Evolutionary conservation across 2,113 vertebrate genomes (phyloP), one percentile per base, ranked within the genome.

Genomic region (Calidris pygmaea): DNA sequence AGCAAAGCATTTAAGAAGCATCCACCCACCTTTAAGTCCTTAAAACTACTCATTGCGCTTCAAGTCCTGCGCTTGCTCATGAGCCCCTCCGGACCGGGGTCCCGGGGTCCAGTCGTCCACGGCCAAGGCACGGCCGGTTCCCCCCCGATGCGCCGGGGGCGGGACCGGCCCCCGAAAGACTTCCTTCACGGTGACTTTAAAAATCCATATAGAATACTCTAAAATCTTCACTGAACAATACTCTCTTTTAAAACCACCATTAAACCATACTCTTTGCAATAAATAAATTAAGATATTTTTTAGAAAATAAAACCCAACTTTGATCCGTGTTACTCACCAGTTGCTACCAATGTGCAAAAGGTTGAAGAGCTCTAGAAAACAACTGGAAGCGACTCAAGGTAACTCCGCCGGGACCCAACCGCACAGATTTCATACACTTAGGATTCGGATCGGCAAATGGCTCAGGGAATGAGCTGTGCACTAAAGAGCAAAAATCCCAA

Each of bases 121-220:
- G 60, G 74, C 50, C 47, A 6, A 76, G 30, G 79, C 63, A 20
- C 4, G 6, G 21, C 67, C 60, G 2, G 48, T 26, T 41, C 76
- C 4, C n/a, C 58, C 58, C 56, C 8, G 9, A 22, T n/a, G 17
- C 27, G 8, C 37, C 37, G 1, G 37, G 22, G 34, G 55, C 1
- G 3, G 34, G 65, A 56, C 55, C 0, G 0, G 47, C 41, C 97
- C 93, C 87, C 48, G 16, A 15, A 78, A 8, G 78, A 9, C 23
- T 14, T 34, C 94, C 56, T 90, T 78, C 43, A 30, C 48, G 43
- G 71, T 0, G 12, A 80, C 81, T 82, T 85, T 62, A 87, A 98
- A 98, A 98, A 97, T 68, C 94, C 96, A 90, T 73, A 84, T 90
- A 98, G 84, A 93, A 97, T 97, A 97, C 97, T 96, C 95, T 98